Evolutionary conservation across 2,113 vertebrate genomes (phyloP).

Genomic region (Leptodactylus fuscus): DNA sequence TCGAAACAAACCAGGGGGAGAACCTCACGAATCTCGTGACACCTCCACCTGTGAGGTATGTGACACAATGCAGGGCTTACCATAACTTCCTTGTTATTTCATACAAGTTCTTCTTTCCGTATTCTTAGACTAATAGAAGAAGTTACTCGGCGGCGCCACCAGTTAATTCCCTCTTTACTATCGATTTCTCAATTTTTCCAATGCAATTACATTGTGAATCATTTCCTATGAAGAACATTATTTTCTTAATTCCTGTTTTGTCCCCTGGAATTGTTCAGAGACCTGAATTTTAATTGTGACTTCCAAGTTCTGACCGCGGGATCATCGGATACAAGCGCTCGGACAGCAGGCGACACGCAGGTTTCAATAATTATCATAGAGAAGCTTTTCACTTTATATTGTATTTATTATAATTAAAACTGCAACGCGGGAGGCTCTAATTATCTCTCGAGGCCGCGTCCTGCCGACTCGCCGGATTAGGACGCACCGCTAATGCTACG

Average conservation of each 20-base stretch:
- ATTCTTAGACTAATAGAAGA: no score
- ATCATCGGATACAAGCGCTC: neutral
- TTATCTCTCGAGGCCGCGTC: neutral
- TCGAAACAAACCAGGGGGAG: no score
- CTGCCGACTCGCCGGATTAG: neutral
- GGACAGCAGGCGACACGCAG: neutral
- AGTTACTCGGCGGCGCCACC: no score
- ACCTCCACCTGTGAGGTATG: no score
- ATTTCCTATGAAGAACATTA: neutral
- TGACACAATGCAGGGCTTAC: no score
- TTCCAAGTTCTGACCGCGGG: neutral
- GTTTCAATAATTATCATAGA: neutral
- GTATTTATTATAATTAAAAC: slow-evolving; percentile 39
- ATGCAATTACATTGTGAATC: neutral
- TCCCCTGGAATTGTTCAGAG: neutral
- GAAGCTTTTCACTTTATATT: neutral
- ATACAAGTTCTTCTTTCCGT: neutral
- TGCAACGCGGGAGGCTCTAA: neutral
- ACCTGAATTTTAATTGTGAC: neutral
- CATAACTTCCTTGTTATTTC: neutral
- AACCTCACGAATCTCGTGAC: no score
- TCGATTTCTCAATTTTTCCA: neutral
- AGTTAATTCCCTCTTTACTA: neutral
- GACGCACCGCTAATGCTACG: neutral
- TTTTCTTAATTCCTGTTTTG: neutral